Percentiles rank a stretch among this genome's conserved stretches.
Conservation (phyloP, 2,888 invertebrate genomes). For the Dyspetes luteomarginatus region DNA sequence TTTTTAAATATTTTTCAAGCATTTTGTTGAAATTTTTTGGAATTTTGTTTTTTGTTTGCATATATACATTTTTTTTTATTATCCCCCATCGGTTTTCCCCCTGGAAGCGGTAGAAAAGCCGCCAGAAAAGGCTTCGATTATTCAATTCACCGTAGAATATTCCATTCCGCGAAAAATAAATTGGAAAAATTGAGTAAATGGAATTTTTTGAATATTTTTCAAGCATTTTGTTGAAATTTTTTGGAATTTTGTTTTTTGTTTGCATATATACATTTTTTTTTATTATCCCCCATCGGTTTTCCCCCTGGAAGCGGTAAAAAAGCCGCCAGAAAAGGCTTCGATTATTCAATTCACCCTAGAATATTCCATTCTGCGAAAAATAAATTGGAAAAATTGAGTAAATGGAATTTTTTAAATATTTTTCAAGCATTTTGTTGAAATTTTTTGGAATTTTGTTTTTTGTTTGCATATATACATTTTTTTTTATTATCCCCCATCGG, state of each 20-base stretch:
- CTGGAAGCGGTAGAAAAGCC: conserved; percentile 42
- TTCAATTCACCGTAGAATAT: conserved; percentile 24
- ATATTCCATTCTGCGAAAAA: not conserved
- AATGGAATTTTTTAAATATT: too few species aligned
- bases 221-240: too few species aligned
- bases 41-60: conserved; percentile 17
- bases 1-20: too few species aligned
- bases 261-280: too few species aligned
- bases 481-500: conserved; percentile 13
- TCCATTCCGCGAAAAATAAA: not conserved
- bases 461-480: too few species aligned
- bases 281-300: conserved; percentile 10
- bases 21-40: too few species aligned
- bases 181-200: too few species aligned
- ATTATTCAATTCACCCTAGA: conserved; percentile 18
- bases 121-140: conserved; percentile 31
- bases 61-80: conserved; percentile 23
- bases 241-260: conserved; percentile 17
- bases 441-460: conserved; percentile 23
- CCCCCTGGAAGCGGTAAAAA: conserved; percentile 37
- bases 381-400: not conserved
- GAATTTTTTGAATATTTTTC: too few species aligned
- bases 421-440: too few species aligned
- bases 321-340: conserved; percentile 34
- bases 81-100: not conserved